These are phyloP conservation scores for Drosophila arawakana DNA, from an alignment of 1,140 invertebrate genomes.

Conservation along the genomic window DNA sequence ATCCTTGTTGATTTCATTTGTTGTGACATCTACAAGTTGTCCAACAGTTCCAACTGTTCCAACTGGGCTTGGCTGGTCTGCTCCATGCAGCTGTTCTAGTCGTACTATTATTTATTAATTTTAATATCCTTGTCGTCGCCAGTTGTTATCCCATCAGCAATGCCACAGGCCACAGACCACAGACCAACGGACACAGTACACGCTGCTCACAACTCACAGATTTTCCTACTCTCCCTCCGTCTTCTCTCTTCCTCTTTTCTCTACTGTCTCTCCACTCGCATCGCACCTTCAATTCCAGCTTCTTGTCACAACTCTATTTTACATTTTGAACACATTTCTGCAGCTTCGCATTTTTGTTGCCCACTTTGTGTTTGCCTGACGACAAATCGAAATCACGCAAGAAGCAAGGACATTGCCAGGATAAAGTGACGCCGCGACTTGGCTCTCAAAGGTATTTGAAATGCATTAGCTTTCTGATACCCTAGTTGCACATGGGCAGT, in stretches of 20 bases:
- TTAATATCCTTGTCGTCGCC: slow-evolving; percentile 47
- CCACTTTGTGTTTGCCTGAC: neutral
- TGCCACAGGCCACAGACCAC: slow-evolving; percentile 30
- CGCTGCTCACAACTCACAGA: neutral
- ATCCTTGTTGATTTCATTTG: slow-evolving; percentile 32
- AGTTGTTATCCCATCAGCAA: slow-evolving; percentile 35
- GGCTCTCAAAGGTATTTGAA: slow-evolving; percentile 37
- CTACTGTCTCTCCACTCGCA: neutral
- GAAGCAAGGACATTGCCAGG: slow-evolving; percentile 15
- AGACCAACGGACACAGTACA: slow-evolving; percentile 8
- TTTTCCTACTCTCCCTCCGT: neutral
- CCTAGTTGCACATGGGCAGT: neutral
- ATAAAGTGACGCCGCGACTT: slow-evolving; percentile 7
- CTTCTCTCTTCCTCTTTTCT: neutral
- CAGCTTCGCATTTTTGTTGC: neutral
- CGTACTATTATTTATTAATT: slow-evolving; percentile 55
- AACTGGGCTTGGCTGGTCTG: neutral
- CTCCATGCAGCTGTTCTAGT: slow-evolving; percentile 22
- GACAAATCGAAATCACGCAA: slow-evolving; percentile 43
- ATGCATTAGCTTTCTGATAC: slow-evolving; percentile 36
- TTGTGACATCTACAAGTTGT: slow-evolving; percentile 38
- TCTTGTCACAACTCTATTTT: slow-evolving; percentile 7
- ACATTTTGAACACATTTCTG: slow-evolving; percentile 19
- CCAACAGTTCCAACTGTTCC: neutral
- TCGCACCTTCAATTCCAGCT: slow-evolving; percentile 7